Percentiles rank a stretch among this genome's conserved stretches.
These are phyloP conservation scores for Pristionchus exspectatus DNA, from an alignment of 2,888 invertebrate genomes.

Conservation along the genomic window DNA sequence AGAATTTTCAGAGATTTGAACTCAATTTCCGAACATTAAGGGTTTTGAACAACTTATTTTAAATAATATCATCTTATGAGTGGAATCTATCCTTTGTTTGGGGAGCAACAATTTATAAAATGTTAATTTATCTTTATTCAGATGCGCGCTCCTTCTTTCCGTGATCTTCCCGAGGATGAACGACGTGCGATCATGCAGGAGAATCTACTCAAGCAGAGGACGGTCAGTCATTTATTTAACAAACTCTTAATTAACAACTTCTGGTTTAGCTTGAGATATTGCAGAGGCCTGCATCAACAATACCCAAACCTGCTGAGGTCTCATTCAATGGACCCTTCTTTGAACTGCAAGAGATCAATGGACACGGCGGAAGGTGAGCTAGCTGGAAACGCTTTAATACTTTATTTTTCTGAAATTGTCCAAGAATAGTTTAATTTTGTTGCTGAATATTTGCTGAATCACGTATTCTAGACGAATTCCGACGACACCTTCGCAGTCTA, in stretches of 20 bases:
- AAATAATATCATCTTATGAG: too few species aligned
- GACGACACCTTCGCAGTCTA: conserved; percentile 24
- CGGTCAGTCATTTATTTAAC: background rate
- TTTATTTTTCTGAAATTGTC: background rate
- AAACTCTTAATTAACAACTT: too few species aligned
- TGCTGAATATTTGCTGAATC: background rate
- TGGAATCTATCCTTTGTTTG: too few species aligned
- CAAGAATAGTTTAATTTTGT: background rate
- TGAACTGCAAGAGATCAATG: conserved; percentile 72
- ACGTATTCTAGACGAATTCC: background rate
- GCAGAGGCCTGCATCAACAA: conserved; percentile 59
- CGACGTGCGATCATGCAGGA: conserved; percentile 73
- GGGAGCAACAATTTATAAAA: too few species aligned
- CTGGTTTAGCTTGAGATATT: background rate
- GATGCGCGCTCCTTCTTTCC: conserved; percentile 56
- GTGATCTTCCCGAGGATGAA: conserved; percentile 71
- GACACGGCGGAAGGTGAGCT: conserved; percentile 54
- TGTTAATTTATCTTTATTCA: background rate
- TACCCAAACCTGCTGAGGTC: conserved; percentile 59
- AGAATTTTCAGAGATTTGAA: background rate
- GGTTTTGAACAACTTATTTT: background rate
- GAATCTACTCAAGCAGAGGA: conserved; percentile 72
- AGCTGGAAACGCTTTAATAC: background rate
- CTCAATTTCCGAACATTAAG: background rate
- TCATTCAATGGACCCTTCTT: conserved; percentile 79